Base-by-base conservation (phyloP, 2,888 invertebrate species). In the Sphecodes monilicornis region DNA sequence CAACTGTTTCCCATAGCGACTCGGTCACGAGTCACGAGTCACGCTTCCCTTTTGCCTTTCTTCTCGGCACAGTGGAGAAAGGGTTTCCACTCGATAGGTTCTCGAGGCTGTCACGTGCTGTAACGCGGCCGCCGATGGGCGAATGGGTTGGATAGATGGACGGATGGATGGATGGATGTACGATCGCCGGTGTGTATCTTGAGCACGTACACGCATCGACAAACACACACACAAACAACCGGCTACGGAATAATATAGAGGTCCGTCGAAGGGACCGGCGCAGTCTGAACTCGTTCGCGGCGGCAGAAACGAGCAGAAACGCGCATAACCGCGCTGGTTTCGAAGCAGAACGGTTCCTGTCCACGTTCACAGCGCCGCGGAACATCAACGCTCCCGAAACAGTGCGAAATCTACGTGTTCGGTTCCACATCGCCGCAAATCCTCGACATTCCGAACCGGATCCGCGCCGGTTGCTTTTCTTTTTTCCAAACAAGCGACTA, bases 221-320 rank as follows among this genome's bases (percentile, higher is more conserved):
- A 22, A 64, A 5, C 60, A 5, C 6, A 5, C 6, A 29, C 54
- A 60, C 60, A 16, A 29, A 29, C 29, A 87, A 91, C 36, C 85
- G 88, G 91, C n/a, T 54, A n/a, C n/a, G n/a, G 54, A 54, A 54
- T 54, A 86, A 92, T 93, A 92, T 93, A 93, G 92, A 89, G 86
- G 74, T 68, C 26, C 85, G 80, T 75, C 76, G 32, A 76, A 84
- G 79, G 70, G 60, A 43, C 64, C 57, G 77, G 72, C 80, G 60
- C 85, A 90, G 88, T 90, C 76, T 13, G 74, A 84, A 50, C 72
- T 70, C 69, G 76, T 41, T 69, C 43, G 66, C 16, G 79, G 5
- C 13, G 22, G 10, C 22, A 50, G 50, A 50, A 22, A 50, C 50
- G 50, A 10, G 50, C 50, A 22, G 50, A 50, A 54, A 54, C 54